Evolutionary conservation across 2,888 invertebrate genomes (phyloP).

Genomic region (Limnephilus marmoratus): DNA sequence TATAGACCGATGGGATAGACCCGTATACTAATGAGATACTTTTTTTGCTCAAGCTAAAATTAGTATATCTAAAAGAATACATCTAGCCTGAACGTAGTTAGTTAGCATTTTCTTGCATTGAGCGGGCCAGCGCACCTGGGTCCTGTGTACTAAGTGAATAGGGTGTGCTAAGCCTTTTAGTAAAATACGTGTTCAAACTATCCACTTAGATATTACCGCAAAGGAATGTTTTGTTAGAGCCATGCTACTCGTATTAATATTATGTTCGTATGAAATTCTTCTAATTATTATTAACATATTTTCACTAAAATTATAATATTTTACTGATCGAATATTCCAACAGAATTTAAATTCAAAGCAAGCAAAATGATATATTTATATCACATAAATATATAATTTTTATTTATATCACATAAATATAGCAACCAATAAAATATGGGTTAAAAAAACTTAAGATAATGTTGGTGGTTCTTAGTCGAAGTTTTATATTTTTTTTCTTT

Average conservation of each 20-base stretch:
- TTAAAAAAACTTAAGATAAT: too few relatives aligned
- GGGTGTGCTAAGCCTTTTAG: background rate
- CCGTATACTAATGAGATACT: background rate
- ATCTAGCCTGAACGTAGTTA: background rate
- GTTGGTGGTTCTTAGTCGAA: too few relatives aligned
- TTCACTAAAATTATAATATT: background rate
- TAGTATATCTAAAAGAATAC: too few relatives aligned
- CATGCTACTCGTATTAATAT: background rate
- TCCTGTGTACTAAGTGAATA: background rate
- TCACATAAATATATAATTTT: too few relatives aligned
- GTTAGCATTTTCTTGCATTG: background rate
- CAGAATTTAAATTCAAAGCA: background rate
- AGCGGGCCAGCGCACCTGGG: background rate
- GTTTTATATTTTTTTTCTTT: too few relatives aligned
- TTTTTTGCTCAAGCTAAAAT: too few relatives aligned
- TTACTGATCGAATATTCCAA: background rate
- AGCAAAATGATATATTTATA: too few relatives aligned
- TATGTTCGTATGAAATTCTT: background rate
- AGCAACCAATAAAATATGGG: too few relatives aligned
- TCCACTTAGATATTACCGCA: background rate
- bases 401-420: too few relatives aligned
- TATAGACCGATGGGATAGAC: background rate
- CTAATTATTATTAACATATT: background rate
- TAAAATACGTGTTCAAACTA: background rate
- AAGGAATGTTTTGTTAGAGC: background rate